phyloP scores from a whole-genome alignment of 2,797 vertebrate species.

The Tenualosa thibaudeaui region DNA sequence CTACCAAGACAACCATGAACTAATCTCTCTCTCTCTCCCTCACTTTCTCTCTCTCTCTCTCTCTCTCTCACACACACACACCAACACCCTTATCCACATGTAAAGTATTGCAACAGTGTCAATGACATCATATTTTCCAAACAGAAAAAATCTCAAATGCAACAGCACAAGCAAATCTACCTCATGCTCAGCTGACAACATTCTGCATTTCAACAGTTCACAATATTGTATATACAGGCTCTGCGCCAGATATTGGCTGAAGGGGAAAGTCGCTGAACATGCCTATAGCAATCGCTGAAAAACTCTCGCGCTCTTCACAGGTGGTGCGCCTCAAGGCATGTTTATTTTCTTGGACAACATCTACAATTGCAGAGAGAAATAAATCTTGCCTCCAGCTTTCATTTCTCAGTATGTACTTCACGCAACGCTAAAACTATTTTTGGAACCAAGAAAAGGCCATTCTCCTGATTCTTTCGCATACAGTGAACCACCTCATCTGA shows the following conservation, averaged over 20 bases:
- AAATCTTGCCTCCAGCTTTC: background rate
- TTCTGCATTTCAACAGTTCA: background rate
- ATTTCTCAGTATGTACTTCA: background rate
- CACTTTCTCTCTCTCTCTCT: background rate
- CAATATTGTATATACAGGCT: no score
- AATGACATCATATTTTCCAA: background rate
- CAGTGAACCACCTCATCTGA: constrained; percentile 20
- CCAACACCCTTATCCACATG: background rate
- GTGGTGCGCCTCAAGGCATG: background rate
- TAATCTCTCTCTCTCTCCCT: background rate
- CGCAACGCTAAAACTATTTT: background rate
- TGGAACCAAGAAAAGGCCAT: background rate
- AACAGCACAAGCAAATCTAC: background rate
- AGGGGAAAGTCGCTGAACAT: constrained; percentile 35
- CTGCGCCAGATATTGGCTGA: background rate
- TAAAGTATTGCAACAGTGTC: background rate
- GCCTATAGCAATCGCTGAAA: background rate
- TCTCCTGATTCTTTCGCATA: background rate
- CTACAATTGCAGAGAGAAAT: background rate
- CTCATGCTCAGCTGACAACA: background rate
- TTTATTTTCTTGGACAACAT: background rate
- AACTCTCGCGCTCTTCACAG: background rate
- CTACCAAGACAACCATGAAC: constrained; percentile 49
- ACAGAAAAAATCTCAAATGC: background rate
- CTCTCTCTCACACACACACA: background rate